Evolutionary conservation across 2,888 invertebrate genomes (phyloP), one percentile per base, ranked within the genome.

Genomic region (Watsonalla cultraria): DNA sequence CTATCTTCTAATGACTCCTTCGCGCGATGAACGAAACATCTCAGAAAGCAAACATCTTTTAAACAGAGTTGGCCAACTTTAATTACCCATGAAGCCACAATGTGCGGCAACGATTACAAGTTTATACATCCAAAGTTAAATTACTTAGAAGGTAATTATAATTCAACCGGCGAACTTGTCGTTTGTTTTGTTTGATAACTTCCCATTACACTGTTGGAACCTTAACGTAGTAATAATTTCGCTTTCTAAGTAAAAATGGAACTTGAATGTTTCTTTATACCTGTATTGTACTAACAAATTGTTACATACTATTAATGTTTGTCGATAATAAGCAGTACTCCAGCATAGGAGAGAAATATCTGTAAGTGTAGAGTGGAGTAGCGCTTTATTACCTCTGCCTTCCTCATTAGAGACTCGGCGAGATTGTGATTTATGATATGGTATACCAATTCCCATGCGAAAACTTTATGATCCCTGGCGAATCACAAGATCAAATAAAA

Each of bases 1-100:
- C 68, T 59, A 74, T 80, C 79, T 78, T 78, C 74, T 62, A 69
- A 64, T 65, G 63, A 69, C 65, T 66, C 65, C 70, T 62, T 54
- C 61, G 52, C 65, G 59, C 63, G 65, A 68, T 60, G 72, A 72
- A 64, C 66, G 59, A 72, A 52, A 67, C 63, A 65, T 57, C 60
- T 65, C 60, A 51, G 50, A 53, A 54, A 47, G 60, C 53, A 57
- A 54, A 49, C 49, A 49, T 49, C 49, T 56, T 57, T 50, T 54
- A 52, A 51, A 54, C 50, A 49, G 39, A 39, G 49, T 49, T 37
- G 49, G 49, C 49, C 13, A 49, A 49, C 49, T 39, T 49, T 49
- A 49, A 49, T 49, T 39, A 49, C 39, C 49, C 37, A 49, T 49
- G 15, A 55, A 63, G 59, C 65, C 63, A 63, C 59, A 63, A 65